These are phyloP conservation scores for Auanema freiburgensis DNA, from an alignment of 2,888 invertebrate genomes.

Conservation along the genomic window DNA sequence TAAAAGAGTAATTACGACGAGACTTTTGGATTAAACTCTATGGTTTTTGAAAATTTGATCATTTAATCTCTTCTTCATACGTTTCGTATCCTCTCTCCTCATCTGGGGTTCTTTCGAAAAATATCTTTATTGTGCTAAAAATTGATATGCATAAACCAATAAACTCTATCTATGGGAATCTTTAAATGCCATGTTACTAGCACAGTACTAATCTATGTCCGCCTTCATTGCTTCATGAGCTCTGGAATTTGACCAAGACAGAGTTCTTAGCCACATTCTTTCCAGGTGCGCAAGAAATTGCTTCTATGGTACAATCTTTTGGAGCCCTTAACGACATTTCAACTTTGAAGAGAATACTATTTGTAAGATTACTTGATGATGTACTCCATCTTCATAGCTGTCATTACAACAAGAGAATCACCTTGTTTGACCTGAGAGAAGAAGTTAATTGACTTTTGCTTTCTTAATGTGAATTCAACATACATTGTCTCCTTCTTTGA, in stretches of 20 bases:
- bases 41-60: too few relatives aligned
- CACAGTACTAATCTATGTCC: too few relatives aligned
- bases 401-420: constrained; percentile 87
- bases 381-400: constrained; percentile 99
- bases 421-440: constrained; percentile 68
- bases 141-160: too few relatives aligned
- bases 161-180: too few relatives aligned
- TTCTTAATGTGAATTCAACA: background rate
- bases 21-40: too few relatives aligned
- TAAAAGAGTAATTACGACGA: too few relatives aligned
- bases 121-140: too few relatives aligned
- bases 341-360: background rate
- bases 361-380: constrained; percentile 71
- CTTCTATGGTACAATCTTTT: constrained; percentile 48
- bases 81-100: too few relatives aligned
- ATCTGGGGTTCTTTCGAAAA: too few relatives aligned
- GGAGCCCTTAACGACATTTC: constrained; percentile 63
- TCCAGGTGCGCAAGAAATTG: constrained; percentile 51
- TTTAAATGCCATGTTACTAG: too few relatives aligned
- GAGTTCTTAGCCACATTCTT: constrained; percentile 58
- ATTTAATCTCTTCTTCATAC: too few relatives aligned
- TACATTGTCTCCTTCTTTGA: constrained; percentile 80
- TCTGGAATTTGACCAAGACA: constrained; percentile 46
- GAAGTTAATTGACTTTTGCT: background rate
- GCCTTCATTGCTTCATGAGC: background rate